A percentile compares a stretch with the other conserved stretches of the same genome.
Conservation (phyloP, 2,797 vertebrate genomes). For the Sebastes minor region DNA sequence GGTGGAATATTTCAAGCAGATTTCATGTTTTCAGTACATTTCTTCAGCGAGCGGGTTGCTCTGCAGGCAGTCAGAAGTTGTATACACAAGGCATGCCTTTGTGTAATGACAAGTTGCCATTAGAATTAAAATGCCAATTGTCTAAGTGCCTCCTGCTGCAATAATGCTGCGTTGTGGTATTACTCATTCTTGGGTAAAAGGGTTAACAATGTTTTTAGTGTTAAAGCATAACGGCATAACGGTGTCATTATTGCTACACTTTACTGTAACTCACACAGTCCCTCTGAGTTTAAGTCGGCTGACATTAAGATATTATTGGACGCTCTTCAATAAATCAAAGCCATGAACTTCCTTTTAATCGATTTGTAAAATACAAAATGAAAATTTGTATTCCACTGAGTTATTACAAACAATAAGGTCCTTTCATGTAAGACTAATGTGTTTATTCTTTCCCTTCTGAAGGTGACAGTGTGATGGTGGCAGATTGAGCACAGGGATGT, state of each 20-base stretch:
- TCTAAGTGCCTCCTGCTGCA: slow-evolving; percentile 3
- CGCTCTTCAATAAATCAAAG: background rate
- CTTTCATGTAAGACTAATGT: background rate
- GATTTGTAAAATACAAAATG: background rate
- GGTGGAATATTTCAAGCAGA: background rate
- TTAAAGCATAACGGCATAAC: background rate
- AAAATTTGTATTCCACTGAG: background rate
- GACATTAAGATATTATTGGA: background rate
- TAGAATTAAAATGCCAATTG: slow-evolving; percentile 12
- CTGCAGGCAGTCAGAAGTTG: background rate
- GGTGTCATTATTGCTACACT: background rate
- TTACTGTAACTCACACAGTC: background rate
- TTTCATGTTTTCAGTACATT: background rate
- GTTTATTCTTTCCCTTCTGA: background rate
- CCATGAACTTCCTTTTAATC: background rate
- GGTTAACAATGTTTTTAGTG: background rate
- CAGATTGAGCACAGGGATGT: slow-evolving; percentile 82
- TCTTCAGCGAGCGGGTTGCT: background rate
- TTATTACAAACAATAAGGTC: background rate
- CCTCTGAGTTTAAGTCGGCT: background rate
- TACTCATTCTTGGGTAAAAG: background rate
- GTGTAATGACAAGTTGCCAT: background rate
- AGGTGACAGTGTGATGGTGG: slow-evolving; percentile 41
- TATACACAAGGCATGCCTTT: background rate
- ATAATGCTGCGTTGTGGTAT: background rate